phyloP scores from a whole-genome alignment of 2,888 invertebrate genomes.

The Smittia sp. region DNA sequence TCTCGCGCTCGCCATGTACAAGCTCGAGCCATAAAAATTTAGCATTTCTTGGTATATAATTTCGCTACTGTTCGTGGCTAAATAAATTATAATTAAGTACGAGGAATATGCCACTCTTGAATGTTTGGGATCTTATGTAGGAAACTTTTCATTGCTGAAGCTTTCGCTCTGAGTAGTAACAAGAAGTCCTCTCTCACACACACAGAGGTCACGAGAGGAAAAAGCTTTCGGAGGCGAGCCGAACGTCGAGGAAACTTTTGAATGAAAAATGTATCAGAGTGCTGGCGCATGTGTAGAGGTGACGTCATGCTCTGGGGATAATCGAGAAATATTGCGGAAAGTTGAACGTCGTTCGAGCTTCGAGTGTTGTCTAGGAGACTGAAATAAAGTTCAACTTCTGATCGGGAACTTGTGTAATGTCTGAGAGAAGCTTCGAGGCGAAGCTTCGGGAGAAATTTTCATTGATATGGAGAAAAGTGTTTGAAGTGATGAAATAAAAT shows the following conservation, averaged over 20 bases:
- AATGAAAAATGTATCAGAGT: constrained; percentile 18
- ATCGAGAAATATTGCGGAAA: constrained; percentile 39
- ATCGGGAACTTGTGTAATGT: not conserved
- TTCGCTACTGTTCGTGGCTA: constrained; percentile 26
- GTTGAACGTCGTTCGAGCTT: not conserved
- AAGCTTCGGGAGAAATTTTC: not conserved
- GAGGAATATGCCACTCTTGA: constrained; percentile 22
- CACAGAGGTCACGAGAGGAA: not conserved
- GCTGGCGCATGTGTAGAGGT: constrained; percentile 39
- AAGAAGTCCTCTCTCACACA: not conserved
- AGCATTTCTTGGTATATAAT: constrained; percentile 14
- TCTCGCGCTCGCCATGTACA: not conserved
- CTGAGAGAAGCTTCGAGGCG: not conserved
- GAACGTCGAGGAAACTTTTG: constrained; percentile 10
- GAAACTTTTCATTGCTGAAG: not conserved
- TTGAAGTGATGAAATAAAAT: not conserved
- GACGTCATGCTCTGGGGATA: constrained; percentile 38
- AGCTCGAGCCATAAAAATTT: constrained; percentile 9
- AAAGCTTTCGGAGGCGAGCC: not conserved
- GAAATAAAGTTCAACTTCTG: constrained; percentile 13
- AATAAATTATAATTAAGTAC: constrained; percentile 38
- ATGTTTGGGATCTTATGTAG: not conserved
- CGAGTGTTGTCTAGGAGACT: constrained; percentile 10
- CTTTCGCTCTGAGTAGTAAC: not conserved
- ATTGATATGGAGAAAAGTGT: not conserved